Evolutionary conservation across 2,888 invertebrate species (phyloP).

Genomic region (Drosophila hawaiiensis): DNA sequence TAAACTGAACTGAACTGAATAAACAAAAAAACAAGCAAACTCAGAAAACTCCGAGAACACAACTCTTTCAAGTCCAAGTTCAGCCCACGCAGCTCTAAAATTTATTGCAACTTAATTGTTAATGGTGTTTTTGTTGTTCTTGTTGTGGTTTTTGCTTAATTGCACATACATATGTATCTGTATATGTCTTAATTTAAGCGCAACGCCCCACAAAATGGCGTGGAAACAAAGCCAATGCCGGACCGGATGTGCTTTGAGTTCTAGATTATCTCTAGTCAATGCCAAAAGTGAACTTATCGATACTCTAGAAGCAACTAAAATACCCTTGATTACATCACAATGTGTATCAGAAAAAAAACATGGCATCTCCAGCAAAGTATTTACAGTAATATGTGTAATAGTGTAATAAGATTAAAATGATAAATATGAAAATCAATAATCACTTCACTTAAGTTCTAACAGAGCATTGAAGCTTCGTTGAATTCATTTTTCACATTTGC

Average conservation of each 20-base stretch:
- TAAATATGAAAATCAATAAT: not conserved
- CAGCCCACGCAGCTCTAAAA: constrained; percentile 66
- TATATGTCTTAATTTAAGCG: constrained; percentile 64
- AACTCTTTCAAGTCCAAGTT: constrained; percentile 26
- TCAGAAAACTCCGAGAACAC: not conserved
- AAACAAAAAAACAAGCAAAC: constrained; percentile 11
- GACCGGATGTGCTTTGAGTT: constrained; percentile 15
- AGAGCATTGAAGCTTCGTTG: constrained; percentile 9
- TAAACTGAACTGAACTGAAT: not conserved
- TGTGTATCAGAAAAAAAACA: not conserved
- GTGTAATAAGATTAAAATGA: not conserved
- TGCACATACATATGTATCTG: not conserved
- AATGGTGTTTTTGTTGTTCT: constrained; percentile 42
- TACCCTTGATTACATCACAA: not conserved
- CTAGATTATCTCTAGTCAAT: constrained; percentile 6
- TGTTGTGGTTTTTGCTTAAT: constrained; percentile 25
- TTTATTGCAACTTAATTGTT: constrained; percentile 77
- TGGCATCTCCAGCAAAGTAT: not conserved
- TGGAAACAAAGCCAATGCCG: constrained; percentile 5
- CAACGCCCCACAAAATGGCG: constrained; percentile 41
- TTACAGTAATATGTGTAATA: not conserved
- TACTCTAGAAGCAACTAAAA: not conserved
- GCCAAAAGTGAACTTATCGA: not conserved
- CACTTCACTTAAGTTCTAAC: not conserved
- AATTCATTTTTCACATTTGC: not conserved